A percentile compares a stretch with the other conserved stretches of the same genome.
Evolutionary conservation across 2,888 invertebrate genomes (phyloP).

Genomic region (Nomada goodeniana): DNA sequence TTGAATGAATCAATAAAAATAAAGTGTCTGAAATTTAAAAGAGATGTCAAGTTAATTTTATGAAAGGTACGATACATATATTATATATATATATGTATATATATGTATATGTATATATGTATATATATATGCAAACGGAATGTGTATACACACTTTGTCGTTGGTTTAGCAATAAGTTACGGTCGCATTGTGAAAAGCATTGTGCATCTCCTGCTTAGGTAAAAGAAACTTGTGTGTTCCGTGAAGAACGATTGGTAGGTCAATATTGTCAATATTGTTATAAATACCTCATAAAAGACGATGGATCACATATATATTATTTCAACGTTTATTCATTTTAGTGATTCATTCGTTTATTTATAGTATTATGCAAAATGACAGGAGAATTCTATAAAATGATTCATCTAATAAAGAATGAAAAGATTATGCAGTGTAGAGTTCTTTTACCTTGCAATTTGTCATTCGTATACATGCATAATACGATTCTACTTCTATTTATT

Average conservation of each 20-base stretch:
- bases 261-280: conserved; percentile 77
- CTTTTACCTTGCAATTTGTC: conserved; percentile 25
- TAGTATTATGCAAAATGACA: conserved; percentile 77
- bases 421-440: conserved; percentile 55
- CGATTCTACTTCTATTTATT: not conserved
- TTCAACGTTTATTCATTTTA: conserved; percentile 69
- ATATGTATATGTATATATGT: no score
- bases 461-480: not conserved
- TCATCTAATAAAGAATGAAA: conserved; percentile 74
- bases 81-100: conserved; percentile 4
- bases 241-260: conserved; percentile 74
- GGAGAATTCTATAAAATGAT: conserved; percentile 78
- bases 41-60: conserved; percentile 47
- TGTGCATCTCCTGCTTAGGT: conserved; percentile 53
- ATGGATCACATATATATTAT: conserved; percentile 70
- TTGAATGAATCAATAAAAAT: conserved; percentile 67
- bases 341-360: conserved; percentile 72
- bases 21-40: conserved; percentile 60
- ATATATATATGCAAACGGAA: not conserved
- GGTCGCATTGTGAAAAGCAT: conserved; percentile 47
- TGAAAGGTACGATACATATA: conserved; percentile 32
- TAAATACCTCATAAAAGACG: conserved; percentile 72
- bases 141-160: conserved; percentile 39
- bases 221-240: conserved; percentile 60
- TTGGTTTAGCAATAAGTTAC: conserved; percentile 70